Evolutionary conservation across 2,888 invertebrate species (phyloP).

Genomic region (Halictus ligatus): DNA sequence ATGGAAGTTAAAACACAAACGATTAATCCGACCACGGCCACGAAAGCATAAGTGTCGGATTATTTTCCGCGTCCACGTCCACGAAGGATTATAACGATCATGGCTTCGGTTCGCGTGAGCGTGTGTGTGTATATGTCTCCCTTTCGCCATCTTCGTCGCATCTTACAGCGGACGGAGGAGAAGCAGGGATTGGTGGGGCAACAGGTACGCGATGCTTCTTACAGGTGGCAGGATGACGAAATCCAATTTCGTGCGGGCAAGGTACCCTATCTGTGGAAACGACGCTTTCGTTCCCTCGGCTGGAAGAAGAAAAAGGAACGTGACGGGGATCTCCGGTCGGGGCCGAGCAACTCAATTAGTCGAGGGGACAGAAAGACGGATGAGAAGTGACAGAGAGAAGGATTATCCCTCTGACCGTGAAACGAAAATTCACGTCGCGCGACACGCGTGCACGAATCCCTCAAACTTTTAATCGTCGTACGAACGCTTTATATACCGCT

Average conservation of each 20-base stretch:
- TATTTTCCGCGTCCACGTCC: constrained; percentile 42
- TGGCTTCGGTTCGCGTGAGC: constrained; percentile 28
- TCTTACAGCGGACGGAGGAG: background rate
- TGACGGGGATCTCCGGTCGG: constrained; percentile 60
- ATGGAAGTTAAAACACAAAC: constrained; percentile 53
- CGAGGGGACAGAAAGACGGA: constrained; percentile 72
- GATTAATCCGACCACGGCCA: constrained; percentile 47
- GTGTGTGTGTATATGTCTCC: background rate
- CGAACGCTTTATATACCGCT: constrained; percentile 78
- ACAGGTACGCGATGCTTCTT: constrained; percentile 44
- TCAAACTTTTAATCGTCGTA: constrained; percentile 69
- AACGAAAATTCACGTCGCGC: constrained; percentile 76
- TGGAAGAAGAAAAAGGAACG: constrained; percentile 26
- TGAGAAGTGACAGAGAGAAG: constrained; percentile 75
- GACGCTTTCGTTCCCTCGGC: constrained; percentile 44
- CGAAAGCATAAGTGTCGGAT: constrained; percentile 44
- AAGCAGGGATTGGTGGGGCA: constrained; percentile 24
- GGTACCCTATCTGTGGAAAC: constrained; percentile 56
- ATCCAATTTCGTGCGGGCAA: constrained; percentile 59
- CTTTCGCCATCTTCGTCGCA: background rate
- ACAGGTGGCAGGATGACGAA: constrained; percentile 65
- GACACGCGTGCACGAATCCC: constrained; percentile 63
- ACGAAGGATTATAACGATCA: constrained; percentile 43
- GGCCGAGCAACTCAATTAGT: constrained; percentile 72
- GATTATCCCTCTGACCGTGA: constrained; percentile 77